phyloP scores from a whole-genome alignment of 2,113 vertebrate species.

The Trogon melanurus region DNA sequence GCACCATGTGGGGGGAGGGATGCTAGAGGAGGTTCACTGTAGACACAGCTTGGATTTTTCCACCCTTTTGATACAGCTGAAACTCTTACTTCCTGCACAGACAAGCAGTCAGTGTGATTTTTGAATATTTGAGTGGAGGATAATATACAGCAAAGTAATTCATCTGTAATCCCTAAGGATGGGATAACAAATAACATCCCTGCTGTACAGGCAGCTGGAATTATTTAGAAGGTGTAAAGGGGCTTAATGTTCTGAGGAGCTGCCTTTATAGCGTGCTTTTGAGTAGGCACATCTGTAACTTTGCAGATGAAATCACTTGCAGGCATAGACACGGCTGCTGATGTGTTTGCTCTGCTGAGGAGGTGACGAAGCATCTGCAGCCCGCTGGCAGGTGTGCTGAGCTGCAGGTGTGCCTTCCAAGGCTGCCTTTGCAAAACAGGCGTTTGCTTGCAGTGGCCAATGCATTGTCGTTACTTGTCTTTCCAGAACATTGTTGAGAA shows the following conservation, averaged over 20 bases:
- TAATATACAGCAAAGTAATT: constrained; percentile 35
- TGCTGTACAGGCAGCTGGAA: constrained; percentile 19
- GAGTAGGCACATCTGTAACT: constrained; percentile 28
- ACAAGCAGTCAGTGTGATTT: constrained; percentile 22
- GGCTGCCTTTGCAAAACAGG: background rate
- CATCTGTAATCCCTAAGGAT: constrained; percentile 6
- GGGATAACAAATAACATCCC: constrained; percentile 39
- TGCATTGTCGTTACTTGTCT: background rate
- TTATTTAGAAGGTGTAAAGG: constrained; percentile 44
- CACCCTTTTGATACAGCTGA: constrained; percentile 1
- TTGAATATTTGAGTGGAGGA: constrained; percentile 33
- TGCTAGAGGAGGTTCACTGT: background rate
- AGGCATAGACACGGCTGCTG: background rate
- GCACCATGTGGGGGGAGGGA: background rate
- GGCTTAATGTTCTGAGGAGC: background rate
- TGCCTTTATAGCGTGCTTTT: background rate
- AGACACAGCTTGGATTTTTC: background rate
- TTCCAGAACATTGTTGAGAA: background rate
- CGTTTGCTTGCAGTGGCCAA: background rate
- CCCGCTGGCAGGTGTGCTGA: background rate
- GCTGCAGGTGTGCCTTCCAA: background rate
- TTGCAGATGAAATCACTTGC: background rate
- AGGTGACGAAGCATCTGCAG: constrained; percentile 16
- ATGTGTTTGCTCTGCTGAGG: background rate
- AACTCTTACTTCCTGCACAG: constrained; percentile 21